These are phyloP conservation scores for Psammodynastes pulverulentus DNA, from an alignment of 2,113 vertebrate species.

Conservation along the genomic window DNA sequence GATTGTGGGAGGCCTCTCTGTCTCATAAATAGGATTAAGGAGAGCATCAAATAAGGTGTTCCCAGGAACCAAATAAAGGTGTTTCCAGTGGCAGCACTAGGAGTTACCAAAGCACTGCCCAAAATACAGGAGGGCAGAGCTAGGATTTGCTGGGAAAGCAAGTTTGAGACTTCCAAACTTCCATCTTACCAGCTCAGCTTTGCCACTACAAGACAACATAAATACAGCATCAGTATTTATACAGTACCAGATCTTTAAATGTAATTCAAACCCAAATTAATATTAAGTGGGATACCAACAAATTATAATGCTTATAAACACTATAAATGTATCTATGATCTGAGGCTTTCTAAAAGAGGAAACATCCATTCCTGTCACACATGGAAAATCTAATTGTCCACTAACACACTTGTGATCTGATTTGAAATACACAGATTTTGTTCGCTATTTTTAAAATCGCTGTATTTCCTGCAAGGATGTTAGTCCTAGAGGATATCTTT, in stretches of 20 bases:
- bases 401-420: neutral
- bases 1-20: neutral
- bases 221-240: neutral
- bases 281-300: neutral
- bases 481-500: neutral
- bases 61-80: no score
- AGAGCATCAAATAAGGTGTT: neutral
- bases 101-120: neutral
- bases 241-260: neutral
- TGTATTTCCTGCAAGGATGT: neutral
- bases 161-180: neutral
- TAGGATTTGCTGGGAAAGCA: neutral
- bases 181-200: neutral
- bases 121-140: neutral
- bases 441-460: neutral
- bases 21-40: neutral
- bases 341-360: neutral
- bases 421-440: neutral
- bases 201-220: neutral
- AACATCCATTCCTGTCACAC: accelerated
- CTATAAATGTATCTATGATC: neutral
- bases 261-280: neutral
- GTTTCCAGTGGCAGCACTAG: no score
- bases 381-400: neutral
- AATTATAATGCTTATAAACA: neutral